Percentiles rank a stretch among this genome's conserved stretches.
phyloP scores from a whole-genome alignment of 2,113 vertebrate species.

The Theristicus caerulescens region DNA sequence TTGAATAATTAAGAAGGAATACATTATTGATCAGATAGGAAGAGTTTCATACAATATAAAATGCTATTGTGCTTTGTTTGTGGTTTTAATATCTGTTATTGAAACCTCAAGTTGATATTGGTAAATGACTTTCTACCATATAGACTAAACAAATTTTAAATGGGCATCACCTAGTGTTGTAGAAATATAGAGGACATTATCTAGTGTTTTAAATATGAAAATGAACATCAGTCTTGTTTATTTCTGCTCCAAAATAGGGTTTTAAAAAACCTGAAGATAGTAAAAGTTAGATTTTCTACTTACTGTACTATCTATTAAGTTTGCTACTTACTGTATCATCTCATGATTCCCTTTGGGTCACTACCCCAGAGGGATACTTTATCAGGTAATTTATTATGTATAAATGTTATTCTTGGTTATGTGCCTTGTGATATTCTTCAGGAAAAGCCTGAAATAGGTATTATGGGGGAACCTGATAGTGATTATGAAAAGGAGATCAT shows the following conservation, averaged over 20 bases:
- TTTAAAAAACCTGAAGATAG: neutral
- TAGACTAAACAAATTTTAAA: slow-evolving; percentile 2
- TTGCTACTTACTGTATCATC: neutral
- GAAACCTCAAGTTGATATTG: slow-evolving; percentile 20
- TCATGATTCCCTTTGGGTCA: neutral
- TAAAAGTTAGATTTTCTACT: neutral
- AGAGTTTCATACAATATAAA: slow-evolving; percentile 16
- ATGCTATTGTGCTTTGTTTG: neutral
- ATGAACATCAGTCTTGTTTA: neutral
- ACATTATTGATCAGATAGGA: slow-evolving; percentile 72
- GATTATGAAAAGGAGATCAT: neutral
- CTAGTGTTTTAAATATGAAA: neutral
- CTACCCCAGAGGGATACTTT: neutral
- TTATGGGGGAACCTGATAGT: neutral
- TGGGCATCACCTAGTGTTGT: neutral
- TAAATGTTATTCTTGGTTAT: neutral
- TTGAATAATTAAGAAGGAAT: slow-evolving; percentile 73
- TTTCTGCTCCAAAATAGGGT: rapidly evolving
- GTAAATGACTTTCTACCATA: neutral
- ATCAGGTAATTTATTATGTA: neutral
- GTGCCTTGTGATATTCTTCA: neutral
- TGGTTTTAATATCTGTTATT: slow-evolving; percentile 23
- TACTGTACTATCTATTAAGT: neutral
- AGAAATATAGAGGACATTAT: neutral
- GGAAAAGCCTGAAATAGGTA: neutral